These are phyloP conservation scores for Coleophora flavipennella DNA, from an alignment of 2,888 invertebrate genomes.

Conservation along the genomic window DNA sequence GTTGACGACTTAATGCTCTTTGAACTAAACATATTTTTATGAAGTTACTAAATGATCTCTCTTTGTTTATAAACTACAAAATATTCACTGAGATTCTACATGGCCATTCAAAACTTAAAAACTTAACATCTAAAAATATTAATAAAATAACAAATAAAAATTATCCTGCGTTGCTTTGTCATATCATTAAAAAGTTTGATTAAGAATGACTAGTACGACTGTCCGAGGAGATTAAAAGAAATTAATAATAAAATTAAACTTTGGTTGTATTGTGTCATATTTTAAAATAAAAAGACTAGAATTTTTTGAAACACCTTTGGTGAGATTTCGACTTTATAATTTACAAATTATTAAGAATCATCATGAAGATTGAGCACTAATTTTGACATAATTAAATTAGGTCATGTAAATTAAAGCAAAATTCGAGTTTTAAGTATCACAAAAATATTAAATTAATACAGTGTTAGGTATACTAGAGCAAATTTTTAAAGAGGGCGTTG, in stretches of 20 bases:
- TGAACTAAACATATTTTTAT: no score
- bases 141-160: conserved; percentile 27
- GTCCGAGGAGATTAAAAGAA: conserved; percentile 26
- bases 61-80: conserved; percentile 16
- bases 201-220: conserved; percentile 55
- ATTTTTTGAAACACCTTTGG: conserved; percentile 27
- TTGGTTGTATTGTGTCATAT: conserved; percentile 45
- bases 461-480: no score
- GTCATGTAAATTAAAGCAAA: no score
- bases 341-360: conserved; percentile 2
- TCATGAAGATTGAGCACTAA: conserved; percentile 26
- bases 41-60: no score
- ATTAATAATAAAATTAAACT: conserved; percentile 24
- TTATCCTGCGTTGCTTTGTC: conserved; percentile 37
- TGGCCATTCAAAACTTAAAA: conserved; percentile 31
- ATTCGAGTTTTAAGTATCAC: no score
- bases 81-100: conserved; percentile 52
- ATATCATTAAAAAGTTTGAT: conserved; percentile 15
- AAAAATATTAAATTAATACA: no score
- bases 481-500: no score
- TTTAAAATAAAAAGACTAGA: conserved; percentile 36
- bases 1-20: conserved; percentile 11
- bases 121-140: conserved; percentile 15
- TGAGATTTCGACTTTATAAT: conserved; percentile 15
- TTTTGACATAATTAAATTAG: conserved; percentile 3